These are phyloP conservation scores for Athalia circularis DNA, from an alignment of 2,888 invertebrate species.

Conservation along the genomic window DNA sequence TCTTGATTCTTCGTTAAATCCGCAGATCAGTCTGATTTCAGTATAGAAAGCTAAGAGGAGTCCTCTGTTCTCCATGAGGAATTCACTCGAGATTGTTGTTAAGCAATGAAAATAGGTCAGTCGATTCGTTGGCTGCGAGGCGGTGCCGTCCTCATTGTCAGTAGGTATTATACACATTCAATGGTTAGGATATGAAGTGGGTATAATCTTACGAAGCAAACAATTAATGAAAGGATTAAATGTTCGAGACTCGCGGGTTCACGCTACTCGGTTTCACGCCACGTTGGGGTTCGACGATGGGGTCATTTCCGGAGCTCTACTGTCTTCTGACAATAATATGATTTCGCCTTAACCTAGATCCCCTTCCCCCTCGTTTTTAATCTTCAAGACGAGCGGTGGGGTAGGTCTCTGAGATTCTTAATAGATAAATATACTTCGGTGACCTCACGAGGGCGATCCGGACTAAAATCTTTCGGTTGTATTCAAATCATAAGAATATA, in stretches of 20 bases:
- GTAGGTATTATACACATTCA: background rate
- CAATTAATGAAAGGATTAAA: slow-evolving; percentile 13
- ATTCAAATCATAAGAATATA: slow-evolving; percentile 29
- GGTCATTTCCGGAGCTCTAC: slow-evolving; percentile 1
- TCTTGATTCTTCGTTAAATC: background rate
- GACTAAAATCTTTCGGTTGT: slow-evolving; percentile 28
- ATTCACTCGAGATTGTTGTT: background rate
- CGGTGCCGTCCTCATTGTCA: slow-evolving; percentile 21
- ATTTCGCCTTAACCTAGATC: slow-evolving; percentile 39
- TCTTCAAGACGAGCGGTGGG: background rate
- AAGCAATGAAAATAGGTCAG: slow-evolving; percentile 18
- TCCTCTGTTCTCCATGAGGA: background rate
- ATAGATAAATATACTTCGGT: slow-evolving; percentile 39
- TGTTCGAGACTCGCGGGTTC: too few relatives aligned
- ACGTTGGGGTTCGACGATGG: background rate
- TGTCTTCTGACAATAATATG: slow-evolving; percentile 26
- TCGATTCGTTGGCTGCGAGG: background rate
- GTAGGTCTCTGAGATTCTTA: slow-evolving; percentile 14
- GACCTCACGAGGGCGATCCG: slow-evolving; percentile 34
- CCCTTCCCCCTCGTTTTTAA: background rate
- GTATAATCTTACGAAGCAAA: background rate
- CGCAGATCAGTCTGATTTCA: background rate
- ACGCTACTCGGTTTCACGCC: background rate
- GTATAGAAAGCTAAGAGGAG: background rate
- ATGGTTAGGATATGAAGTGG: background rate